Evolutionary conservation across 2,113 vertebrate species (phyloP).

Genomic region (Notarius lentiginosus): DNA sequence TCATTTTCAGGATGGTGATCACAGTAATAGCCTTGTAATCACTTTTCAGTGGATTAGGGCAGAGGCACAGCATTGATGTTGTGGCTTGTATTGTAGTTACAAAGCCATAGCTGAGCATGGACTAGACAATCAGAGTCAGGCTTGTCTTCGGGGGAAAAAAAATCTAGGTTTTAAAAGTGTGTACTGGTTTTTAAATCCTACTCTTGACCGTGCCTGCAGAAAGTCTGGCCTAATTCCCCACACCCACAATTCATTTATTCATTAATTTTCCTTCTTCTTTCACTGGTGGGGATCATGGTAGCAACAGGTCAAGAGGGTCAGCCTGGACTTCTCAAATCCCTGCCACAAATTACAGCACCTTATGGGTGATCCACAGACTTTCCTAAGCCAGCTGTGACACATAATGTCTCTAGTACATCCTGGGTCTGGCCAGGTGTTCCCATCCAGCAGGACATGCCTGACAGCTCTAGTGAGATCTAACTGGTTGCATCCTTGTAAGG

Average conservation of each 20-base stretch:
- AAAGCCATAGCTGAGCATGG: constrained; percentile 49
- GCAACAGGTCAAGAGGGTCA: neutral
- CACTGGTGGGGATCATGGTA: neutral
- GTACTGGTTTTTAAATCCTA: neutral
- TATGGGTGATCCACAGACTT: neutral
- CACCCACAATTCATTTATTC: neutral
- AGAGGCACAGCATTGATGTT: constrained; percentile 39
- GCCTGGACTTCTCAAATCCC: neutral
- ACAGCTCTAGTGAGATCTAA: neutral
- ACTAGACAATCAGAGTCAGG: neutral
- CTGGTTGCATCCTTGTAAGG: neutral
- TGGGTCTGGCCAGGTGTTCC: neutral
- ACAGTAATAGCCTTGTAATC: constrained; percentile 73
- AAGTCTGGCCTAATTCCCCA: neutral
- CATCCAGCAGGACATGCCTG: neutral
- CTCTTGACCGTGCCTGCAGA: neutral
- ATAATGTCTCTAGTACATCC: neutral
- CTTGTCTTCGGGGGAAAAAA: neutral
- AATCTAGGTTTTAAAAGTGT: neutral
- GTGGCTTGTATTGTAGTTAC: constrained; percentile 52
- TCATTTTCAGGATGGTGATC: constrained; percentile 68
- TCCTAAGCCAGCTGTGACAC: neutral
- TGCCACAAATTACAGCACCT: neutral
- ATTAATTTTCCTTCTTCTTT: neutral
- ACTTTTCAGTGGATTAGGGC: constrained; percentile 71